Evolutionary conservation across 2,113 vertebrate species (phyloP).

Genomic region (Odobenus rosmarus): DNA sequence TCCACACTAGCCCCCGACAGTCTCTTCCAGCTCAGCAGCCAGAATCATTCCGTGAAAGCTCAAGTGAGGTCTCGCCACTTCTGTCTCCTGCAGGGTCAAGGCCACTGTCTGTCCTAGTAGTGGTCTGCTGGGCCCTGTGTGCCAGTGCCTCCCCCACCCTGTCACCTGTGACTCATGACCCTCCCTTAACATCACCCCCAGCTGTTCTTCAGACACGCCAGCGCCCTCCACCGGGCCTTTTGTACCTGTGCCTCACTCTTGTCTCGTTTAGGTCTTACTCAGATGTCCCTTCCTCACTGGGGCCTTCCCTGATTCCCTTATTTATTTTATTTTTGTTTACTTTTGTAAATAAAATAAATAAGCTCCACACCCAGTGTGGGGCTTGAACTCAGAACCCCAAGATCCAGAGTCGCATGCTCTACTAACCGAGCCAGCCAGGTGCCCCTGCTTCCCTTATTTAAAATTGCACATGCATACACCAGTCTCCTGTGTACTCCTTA

Average conservation of each 20-base stretch:
- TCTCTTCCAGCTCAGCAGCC: not conserved
- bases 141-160: accelerated
- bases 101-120: not conserved
- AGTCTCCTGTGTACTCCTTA: too few relatives aligned
- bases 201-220: not conserved
- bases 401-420: not conserved
- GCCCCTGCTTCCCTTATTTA: not conserved
- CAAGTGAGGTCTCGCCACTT: accelerated
- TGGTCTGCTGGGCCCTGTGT: not conserved
- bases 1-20: accelerated
- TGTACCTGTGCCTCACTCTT: not conserved
- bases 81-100: not conserved
- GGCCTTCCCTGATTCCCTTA: not conserved
- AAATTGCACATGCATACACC: not conserved
- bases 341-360: not conserved
- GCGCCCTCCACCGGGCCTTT: not conserved
- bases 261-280: not conserved
- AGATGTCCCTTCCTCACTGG: not conserved
- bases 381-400: not conserved
- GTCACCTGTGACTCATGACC: not conserved
- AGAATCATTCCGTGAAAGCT: not conserved
- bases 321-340: not conserved
- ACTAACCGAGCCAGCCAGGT: not conserved
- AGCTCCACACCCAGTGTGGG: not conserved
- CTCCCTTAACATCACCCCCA: accelerated